Evolutionary conservation across 2,888 invertebrate genomes (phyloP), one percentile per base, ranked within the genome.

Genomic region (Parnassius mnemosyne): DNA sequence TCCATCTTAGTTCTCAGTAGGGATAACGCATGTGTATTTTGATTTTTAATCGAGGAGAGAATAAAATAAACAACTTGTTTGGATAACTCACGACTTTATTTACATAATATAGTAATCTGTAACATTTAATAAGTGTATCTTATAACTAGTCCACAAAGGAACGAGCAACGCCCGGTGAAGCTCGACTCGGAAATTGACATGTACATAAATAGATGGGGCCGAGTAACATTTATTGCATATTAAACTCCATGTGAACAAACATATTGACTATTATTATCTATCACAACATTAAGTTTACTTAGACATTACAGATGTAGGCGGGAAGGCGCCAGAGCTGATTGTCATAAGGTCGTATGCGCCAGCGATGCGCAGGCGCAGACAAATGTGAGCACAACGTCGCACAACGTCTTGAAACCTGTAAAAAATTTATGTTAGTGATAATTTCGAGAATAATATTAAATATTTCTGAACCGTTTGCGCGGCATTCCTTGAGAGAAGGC

Each of bases 231-330:
- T 68, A 71, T 75, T 68, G 73, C 78, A 76, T 25, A 25, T 25
- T 25, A 25, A 25, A 25, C 25, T 76, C 60, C 16, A 47, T 41
- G 49, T 56, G 61, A 51, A 50, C 42, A 11, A 20, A 43, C 56
- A 56, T 41, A 50, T 60, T 52, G 50, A 56, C 56, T 63, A 59
- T 63, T 63, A 63, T 63, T 60, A 63, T 85, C 89, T 89, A 90
- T 89, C 89, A 90, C 90, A 89, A 90, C 89, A 90, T 89, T 87
- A 80, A 89, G 85, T 88, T 85, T 84, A 81, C 77, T 83, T 79
- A 53, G 63, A 47, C 13, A 61, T 61, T 66, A 66, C 69, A 46
- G 49, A 52, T 52, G 53, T 52, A 61, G 47, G 57, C 60, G 50
- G 51, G 55, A 34, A 53, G 53, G 50, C 61, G 56, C 58, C 42